Base-by-base conservation (phyloP, 23 tunicate genomes). In the Ascidia mentula region DNA sequence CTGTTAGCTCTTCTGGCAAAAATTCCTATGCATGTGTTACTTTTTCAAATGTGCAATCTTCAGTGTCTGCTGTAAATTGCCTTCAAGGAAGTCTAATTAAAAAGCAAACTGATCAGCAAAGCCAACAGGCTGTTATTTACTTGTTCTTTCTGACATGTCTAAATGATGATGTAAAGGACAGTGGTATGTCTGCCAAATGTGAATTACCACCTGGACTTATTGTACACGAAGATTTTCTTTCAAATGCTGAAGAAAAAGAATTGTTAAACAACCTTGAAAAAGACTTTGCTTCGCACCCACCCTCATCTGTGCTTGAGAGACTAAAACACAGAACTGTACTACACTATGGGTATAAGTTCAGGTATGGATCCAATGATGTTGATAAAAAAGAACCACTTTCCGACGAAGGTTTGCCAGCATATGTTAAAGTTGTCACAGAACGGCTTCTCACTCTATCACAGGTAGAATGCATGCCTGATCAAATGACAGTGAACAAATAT, bases 331-430 rank as follows among this genome's bases (percentile, higher is more conserved):
- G 98, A 40, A 80, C 80, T 26, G 98, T 93, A 3, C 39, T 91
- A 36, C 98, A 93, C 46, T 93, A 88, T 80, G 98, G 98, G 78
- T 93, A 93, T 61, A 86, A 84, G 79, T 93, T 93, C 61, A 80
- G 87, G 1, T 93, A 93, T 76, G 91, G 88, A 18, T 45, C 73
- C 37, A 93, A 84, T 73, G 93, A 93, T 80, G 93, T 93, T 73
- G 93, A 95, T 53, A 72, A 59, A 18, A 83, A 39, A 20, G 59
- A 80, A 24, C 87, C 97, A 30, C 9, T 83, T 30, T 8, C 40
- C 59, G 74, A 75, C 22, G 28, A 53, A 20, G 82, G 76, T 24
- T 39, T 89, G 15, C 89, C 94, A 18, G 59, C 59, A 0, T 79
- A 40, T 33, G 31, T 84, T 28, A 79, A 82, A 0, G 36, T 20